Evolutionary conservation across 2,113 vertebrate genomes (phyloP), one percentile per base, ranked within the genome.

Genomic region (Gracilinanus agilis): DNA sequence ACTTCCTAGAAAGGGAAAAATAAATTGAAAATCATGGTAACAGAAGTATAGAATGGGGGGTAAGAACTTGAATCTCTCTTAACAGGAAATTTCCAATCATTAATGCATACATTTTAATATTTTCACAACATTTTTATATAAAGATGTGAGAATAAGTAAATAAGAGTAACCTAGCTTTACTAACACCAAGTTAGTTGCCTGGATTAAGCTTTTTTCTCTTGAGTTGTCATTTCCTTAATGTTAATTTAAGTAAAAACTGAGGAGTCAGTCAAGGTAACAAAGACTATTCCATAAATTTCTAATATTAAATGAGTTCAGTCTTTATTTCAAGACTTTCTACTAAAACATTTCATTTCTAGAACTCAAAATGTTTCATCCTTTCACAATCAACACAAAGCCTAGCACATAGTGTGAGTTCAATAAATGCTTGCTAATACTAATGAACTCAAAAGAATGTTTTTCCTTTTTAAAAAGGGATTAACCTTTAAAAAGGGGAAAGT

Each of bases 1-100:
- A 49, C 23, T 88, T 96, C 90, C 54, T 24, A 21, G 89, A 97
- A 95, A 94, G 44, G 58, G n/a, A 95, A 92, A 95, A 55, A 93
- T 55, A 75, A 94, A 56, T n/a, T 90, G 44, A 93, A 91, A 94
- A 40, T 83, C 67, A 83, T 40, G n/a, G 67, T 40, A 83, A 40
- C 21, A 19, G 67, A 40, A 83, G 19, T 23, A 40, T 83, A 34
- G n/a, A 83, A 3, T 83, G 6, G n/a, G 34, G 8, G 4, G 21
- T 19, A 83, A n/a, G 67, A 40, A 83, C n/a, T 83, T 1, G 56
- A 83, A 83, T 83, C n/a, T 29, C 19, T 40, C 34, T 49, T 67
- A 67, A 83, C 67, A 83, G 67, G 40, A 49, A 83, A 83, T 40
- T 40, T 40, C 40, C n/a, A 83, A 40, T 19, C n/a, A 83, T 19